Percentiles rank a stretch among this genome's conserved stretches.
phyloP scores from a whole-genome alignment of 1,140 invertebrate genomes.

The Harpegnathos saltator region DNA sequence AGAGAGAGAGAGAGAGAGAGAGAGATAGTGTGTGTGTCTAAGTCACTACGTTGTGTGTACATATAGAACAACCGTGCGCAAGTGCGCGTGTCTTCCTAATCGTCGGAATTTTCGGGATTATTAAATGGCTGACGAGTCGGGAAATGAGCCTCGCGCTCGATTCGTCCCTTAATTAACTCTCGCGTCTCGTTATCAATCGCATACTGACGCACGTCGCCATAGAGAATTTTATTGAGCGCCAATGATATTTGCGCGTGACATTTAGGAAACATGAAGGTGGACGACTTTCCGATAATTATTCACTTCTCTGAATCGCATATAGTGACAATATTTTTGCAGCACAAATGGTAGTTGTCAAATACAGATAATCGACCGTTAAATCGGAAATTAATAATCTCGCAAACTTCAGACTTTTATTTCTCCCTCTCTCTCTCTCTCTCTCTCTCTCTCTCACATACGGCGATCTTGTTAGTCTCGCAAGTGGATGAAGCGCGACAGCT shows the following conservation, averaged over 20 bases:
- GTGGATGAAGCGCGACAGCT: too few species aligned
- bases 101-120: conserved; percentile 74
- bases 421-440: too few species aligned
- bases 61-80: not conserved
- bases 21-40: too few species aligned
- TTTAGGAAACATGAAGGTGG: not conserved
- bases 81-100: conserved; percentile 39
- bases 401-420: too few species aligned
- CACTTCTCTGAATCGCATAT: too few species aligned
- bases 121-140: conserved; percentile 71
- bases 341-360: too few species aligned
- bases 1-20: conserved; percentile 9
- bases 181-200: conserved; percentile 60
- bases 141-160: conserved; percentile 61
- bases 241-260: not conserved
- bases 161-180: conserved; percentile 72
- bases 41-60: conserved; percentile 15
- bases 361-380: too few species aligned
- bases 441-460: too few species aligned
- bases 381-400: too few species aligned
- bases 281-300: not conserved
- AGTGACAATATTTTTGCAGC: too few species aligned
- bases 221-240: not conserved
- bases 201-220: not conserved
- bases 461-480: too few species aligned